Base-by-base conservation (phyloP, 2,113 vertebrate species). In the Platysternon megacephalum region DNA sequence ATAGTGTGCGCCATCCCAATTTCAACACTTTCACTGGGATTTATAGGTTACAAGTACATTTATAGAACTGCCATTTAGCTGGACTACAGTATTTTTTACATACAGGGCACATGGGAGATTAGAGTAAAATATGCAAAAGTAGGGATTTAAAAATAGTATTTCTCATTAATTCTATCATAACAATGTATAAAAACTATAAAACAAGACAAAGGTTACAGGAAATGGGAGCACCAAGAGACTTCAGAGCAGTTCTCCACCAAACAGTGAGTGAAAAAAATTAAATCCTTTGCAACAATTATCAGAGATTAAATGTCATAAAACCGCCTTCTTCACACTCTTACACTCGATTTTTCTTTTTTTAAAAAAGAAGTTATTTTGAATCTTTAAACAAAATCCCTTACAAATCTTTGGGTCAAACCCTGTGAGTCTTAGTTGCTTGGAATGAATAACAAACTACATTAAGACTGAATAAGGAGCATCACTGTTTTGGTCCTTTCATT, bases 201-300 rank as follows among this genome's bases (percentile, higher is more conserved):
- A 88, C 14, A 1, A 95, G 95, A 94, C 95, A 97, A 97, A 97
- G 97, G 97, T 97, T 95, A 97, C 94, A 97, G 97, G 97, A 97
- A 97, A 94, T 97, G 93, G 95, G 95, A 97, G 94, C 94, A 96
- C 94, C 95, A 89, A 95, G 93, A 94, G 93, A 96, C 96, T 83
- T 97, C 96, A 85, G 85, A 85, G 39, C 83, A 96, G n/a, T 79
- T 89, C 79, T 97, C 92, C 90, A 88, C 96, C 87, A 94, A 97
- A 97, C 96, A 97, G 97, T 92, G 65, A 85, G 46, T 39, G 32
- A 58, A 28, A 11, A 35, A 16, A 39, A 86, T 94, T 86, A 52
- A 87, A 94, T 90, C 4, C 51, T 96, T 94, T 89, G 68, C 44
- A 93, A 91, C 55, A 84, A 5, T 91, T 82, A 81, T 39, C 55